These are phyloP conservation scores for Notiomystis cincta DNA, from an alignment of 2,113 vertebrate genomes.

Conservation along the genomic window DNA sequence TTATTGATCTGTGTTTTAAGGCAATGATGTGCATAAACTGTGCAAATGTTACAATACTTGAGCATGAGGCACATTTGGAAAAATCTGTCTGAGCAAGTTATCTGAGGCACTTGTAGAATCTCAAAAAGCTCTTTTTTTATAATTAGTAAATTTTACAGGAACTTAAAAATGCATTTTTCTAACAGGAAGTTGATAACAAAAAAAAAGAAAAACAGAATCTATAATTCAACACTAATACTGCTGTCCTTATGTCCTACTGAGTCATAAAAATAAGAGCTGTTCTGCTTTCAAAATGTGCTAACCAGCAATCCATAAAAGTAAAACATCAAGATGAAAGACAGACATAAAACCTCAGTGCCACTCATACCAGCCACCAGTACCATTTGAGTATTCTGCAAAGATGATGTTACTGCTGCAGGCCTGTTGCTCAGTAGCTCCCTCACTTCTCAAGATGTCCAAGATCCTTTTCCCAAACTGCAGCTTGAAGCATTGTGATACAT, in stretches of 20 bases:
- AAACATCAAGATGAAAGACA: background rate
- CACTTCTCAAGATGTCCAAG: background rate
- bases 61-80: background rate
- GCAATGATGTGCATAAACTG: background rate
- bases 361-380: background rate
- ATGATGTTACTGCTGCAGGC: background rate
- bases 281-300: background rate
- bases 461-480: background rate
- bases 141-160: background rate
- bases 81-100: background rate
- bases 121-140: background rate
- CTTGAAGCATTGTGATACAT: background rate
- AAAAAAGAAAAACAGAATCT: background rate
- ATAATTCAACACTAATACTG: background rate
- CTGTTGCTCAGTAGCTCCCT: background rate
- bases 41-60: background rate
- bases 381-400: background rate
- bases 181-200: background rate
- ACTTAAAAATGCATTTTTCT: constrained; percentile 16
- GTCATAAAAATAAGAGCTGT: constrained; percentile 9
- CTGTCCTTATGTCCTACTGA: background rate
- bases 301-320: background rate
- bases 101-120: background rate
- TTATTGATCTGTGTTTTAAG: background rate
- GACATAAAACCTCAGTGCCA: background rate